phyloP scores from a whole-genome alignment of 2,113 vertebrate genomes.

The Procavia capensis region DNA sequence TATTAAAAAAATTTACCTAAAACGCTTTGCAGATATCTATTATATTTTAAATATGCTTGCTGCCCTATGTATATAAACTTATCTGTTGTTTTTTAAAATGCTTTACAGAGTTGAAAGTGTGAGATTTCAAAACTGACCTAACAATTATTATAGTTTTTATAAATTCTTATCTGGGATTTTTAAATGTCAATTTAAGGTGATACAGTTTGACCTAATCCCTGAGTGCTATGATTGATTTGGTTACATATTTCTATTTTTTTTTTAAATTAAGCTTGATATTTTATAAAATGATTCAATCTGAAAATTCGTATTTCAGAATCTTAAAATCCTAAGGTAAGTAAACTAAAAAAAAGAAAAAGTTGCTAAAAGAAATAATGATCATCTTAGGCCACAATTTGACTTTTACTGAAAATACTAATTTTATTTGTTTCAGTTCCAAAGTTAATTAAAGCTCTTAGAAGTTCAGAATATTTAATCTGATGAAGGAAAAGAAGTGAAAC shows the following conservation, averaged over 20 bases:
- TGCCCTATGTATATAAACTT: not conserved
- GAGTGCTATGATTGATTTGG: not conserved
- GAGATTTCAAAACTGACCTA: not conserved
- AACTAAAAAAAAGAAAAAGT: constrained; percentile 18
- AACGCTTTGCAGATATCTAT: not conserved
- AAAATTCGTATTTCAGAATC: constrained; percentile 23
- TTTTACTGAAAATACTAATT: not conserved
- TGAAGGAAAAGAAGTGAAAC: not conserved
- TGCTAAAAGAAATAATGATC: not conserved
- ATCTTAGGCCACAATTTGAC: not conserved
- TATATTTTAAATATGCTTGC: constrained; percentile 43
- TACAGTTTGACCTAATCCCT: not conserved
- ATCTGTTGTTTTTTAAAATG: not conserved
- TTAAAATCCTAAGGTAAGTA: not conserved
- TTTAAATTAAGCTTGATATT: not conserved
- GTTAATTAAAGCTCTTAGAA: constrained; percentile 41
- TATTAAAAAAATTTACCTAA: not conserved
- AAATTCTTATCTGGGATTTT: constrained; percentile 21
- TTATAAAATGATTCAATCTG: not conserved
- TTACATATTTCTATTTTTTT: constrained; percentile 25
- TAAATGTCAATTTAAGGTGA: constrained; percentile 35
- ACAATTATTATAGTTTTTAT: not conserved
- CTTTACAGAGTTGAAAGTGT: not conserved
- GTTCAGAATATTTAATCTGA: constrained; percentile 26
- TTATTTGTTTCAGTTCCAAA: not conserved